These are phyloP conservation scores for Borostomias antarcticus DNA, from an alignment of 2,797 vertebrate genomes.

Conservation along the genomic window DNA sequence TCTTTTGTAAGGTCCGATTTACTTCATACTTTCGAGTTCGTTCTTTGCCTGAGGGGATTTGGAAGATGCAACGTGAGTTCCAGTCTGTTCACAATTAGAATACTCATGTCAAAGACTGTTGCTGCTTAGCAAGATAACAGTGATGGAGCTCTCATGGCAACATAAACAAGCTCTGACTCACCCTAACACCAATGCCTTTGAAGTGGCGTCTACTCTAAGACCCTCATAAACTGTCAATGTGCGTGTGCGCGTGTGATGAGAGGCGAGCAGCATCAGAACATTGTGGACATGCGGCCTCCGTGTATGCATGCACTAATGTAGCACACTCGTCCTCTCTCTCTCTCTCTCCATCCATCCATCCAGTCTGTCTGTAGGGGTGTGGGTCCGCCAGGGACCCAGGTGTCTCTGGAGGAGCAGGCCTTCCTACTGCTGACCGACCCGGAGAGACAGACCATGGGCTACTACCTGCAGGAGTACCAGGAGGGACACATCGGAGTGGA, in stretches of 20 bases:
- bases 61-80: neutral
- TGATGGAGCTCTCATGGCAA: conserved; percentile 37
- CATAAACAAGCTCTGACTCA: conserved; percentile 19
- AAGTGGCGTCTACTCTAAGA: conserved; percentile 22
- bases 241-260: conserved; percentile 15
- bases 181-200: conserved; percentile 23
- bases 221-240: conserved; percentile 21
- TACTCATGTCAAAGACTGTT: conserved; percentile 9
- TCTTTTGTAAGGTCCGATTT: conserved; percentile 2
- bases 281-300: neutral
- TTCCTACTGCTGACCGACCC: conserved; percentile 85
- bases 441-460: conserved; percentile 87
- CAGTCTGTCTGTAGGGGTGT: conserved; percentile 81
- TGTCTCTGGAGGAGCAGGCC: conserved; percentile 89
- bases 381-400: conserved; percentile 79
- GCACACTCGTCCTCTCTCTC: neutral
- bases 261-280: neutral
- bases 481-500: conserved; percentile 82
- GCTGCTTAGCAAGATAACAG: conserved; percentile 44
- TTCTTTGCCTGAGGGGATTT: neutral
- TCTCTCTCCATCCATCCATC: neutral
- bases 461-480: conserved; percentile 93
- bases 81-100: conserved; percentile 15
- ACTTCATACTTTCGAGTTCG: conserved; percentile 26
- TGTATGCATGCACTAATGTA: neutral